phyloP scores from a whole-genome alignment of 2,797 vertebrate species.

The Chelidonichthys spinosus region DNA sequence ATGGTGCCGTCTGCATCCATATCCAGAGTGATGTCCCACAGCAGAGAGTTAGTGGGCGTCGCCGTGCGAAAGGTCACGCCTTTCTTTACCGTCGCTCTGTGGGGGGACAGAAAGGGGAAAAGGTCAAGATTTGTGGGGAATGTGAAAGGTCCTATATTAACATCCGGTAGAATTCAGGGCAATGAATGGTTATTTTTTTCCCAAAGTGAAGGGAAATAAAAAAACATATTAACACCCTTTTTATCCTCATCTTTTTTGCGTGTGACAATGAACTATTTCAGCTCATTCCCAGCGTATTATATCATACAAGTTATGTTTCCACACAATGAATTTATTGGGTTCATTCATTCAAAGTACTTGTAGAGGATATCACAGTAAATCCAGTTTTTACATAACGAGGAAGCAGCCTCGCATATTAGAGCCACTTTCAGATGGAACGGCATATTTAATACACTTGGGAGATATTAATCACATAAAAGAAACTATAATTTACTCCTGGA shows the following conservation, averaged over 20 bases:
- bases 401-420: not conserved
- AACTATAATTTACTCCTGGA: conserved; percentile 11
- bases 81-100: conserved; percentile 91
- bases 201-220: conserved; percentile 7
- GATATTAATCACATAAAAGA: conserved; percentile 9
- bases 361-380: conserved; percentile 13
- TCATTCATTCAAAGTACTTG: not conserved
- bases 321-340: not conserved
- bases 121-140: conserved; percentile 50
- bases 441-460: not conserved
- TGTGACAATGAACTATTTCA: not conserved
- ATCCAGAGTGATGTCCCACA: conserved; percentile 90
- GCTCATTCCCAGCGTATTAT: not conserved
- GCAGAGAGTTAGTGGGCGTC: conserved; percentile 87
- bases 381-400: not conserved
- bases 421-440: not conserved
- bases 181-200: conserved; percentile 4
- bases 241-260: not conserved
- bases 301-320: not conserved
- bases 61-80: conserved; percentile 89
- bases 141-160: conserved; percentile 13
- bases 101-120: conserved; percentile 54
- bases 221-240: not conserved
- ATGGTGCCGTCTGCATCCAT: conserved; percentile 82
- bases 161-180: not conserved